Conservation (phyloP, 1,140 invertebrate species). For the Zaprionus lachaisei region DNA sequence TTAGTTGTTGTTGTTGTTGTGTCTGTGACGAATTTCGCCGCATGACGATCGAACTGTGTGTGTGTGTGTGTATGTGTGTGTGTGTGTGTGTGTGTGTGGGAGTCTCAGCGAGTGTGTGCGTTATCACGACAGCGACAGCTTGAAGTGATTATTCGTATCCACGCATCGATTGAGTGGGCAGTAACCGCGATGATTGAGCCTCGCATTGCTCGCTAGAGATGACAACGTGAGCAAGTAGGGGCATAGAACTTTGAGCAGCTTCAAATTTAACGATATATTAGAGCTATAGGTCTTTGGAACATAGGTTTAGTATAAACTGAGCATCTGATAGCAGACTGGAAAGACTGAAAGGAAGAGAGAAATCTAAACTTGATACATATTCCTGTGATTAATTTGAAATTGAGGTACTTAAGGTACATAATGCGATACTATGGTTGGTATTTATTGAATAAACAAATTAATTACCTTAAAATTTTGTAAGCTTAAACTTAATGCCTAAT, state of each 20-base stretch:
- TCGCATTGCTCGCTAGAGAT: slow-evolving; percentile 21
- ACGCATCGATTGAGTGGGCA: slow-evolving; percentile 66
- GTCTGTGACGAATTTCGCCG: slow-evolving; percentile 37
- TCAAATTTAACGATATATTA: background rate
- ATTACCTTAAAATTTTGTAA: too few species aligned
- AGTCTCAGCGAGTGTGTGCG: slow-evolving; percentile 12
- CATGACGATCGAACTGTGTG: slow-evolving; percentile 22
- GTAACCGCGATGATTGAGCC: slow-evolving; percentile 21
- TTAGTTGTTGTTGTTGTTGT: background rate
- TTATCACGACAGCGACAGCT: slow-evolving; percentile 35
- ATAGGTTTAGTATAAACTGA: too few species aligned
- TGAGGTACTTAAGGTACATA: too few species aligned
- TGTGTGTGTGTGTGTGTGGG: background rate
- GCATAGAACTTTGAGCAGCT: background rate
- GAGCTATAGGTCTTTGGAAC: background rate
- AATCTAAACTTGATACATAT: too few species aligned
- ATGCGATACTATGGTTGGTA: too few species aligned
- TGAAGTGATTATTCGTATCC: slow-evolving; percentile 59
- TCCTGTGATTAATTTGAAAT: too few species aligned
- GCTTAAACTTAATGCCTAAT: too few species aligned
- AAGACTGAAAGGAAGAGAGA: too few species aligned
- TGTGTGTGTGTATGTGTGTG: background rate
- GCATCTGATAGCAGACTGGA: too few species aligned
- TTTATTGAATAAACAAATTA: too few species aligned
- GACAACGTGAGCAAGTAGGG: background rate